Evolutionary conservation across 2,113 vertebrate genomes (phyloP).

Genomic region (Semicossyphus pulcher): DNA sequence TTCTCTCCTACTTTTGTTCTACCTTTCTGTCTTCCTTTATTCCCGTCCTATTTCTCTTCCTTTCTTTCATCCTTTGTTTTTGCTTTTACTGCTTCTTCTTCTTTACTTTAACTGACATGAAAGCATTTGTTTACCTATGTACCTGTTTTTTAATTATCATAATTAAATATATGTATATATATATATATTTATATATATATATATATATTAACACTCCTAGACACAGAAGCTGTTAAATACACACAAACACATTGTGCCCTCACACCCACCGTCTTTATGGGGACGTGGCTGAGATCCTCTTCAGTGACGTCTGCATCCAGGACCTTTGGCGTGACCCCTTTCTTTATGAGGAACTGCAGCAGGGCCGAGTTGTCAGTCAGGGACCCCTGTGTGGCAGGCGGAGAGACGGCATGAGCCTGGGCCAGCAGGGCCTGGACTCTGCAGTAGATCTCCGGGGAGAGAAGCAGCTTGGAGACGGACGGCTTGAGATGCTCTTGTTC

Average conservation of each 20-base stretch:
- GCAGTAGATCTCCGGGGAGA: constrained; percentile 89
- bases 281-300: constrained; percentile 84
- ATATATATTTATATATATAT: too few relatives aligned
- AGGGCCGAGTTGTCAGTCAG: constrained; percentile 78
- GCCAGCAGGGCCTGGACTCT: constrained; percentile 81
- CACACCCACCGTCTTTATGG: constrained; percentile 87
- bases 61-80: too few relatives aligned
- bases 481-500: constrained; percentile 89
- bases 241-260: not conserved
- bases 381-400: constrained; percentile 51
- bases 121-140: too few relatives aligned
- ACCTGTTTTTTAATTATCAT: too few relatives aligned
- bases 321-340: constrained; percentile 79
- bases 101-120: too few relatives aligned
- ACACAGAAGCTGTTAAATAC: too few relatives aligned
- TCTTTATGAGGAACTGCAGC: constrained; percentile 85
- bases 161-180: too few relatives aligned
- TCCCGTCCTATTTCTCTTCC: too few relatives aligned
- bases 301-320: constrained; percentile 83
- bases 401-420: constrained; percentile 52
- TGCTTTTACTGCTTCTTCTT: too few relatives aligned
- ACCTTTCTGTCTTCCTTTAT: too few relatives aligned
- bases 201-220: too few relatives aligned
- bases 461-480: constrained; percentile 84
- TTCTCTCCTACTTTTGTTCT: too few relatives aligned